Evolutionary conservation across 1,140 invertebrate genomes (phyloP), one percentile per base, ranked within the genome.

Genomic region (Leptinotarsa lineolata): DNA sequence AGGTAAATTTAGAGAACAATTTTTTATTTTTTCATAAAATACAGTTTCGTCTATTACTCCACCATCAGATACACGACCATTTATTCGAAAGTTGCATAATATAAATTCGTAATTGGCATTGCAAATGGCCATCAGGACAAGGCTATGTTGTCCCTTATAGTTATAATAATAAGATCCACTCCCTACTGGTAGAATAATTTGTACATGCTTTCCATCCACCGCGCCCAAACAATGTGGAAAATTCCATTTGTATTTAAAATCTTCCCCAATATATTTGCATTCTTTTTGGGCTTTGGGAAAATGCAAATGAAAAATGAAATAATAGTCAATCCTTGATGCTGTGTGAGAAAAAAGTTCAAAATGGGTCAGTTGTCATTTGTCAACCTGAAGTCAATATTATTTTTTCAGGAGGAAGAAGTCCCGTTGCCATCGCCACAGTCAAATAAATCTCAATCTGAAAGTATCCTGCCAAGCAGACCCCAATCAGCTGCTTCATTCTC

Each of bases 101-200:
- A 76, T 71, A 54, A 76, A 74, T 59, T 74, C 72, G 64, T 71
- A 76, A 61, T 71, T 76, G 30, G 54, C 75, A 60, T 73, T 70
- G 4, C n/a, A 22, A 21, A 73, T 63, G 18, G 45, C 74, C 74
- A 73, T 73, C n/a, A 75, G 48, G 60, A 75, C 70, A 15, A 67
- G 16, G 60, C 74, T 75, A 39, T 61, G 8, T 24, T 46, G n/a
- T 5, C 61, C 18, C 63, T 75, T 75, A 60, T 75, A 75, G 44
- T 72, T 72, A 54, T 64, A 72, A 69, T 24, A 75, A 69, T 75
- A 75, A 8, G 66, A 72, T n/a, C 65, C 70, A 59, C 70, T 72
- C 61, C 13, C 0, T 13, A 59, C 5, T n/a, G 74, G n/a, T n/a
- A n/a, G 70, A 8, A 64, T 30, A 2, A 73, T 72, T 44, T 59